Conservation (phyloP, 2,113 vertebrate genomes). For the Haliaeetus leucogaster region DNA sequence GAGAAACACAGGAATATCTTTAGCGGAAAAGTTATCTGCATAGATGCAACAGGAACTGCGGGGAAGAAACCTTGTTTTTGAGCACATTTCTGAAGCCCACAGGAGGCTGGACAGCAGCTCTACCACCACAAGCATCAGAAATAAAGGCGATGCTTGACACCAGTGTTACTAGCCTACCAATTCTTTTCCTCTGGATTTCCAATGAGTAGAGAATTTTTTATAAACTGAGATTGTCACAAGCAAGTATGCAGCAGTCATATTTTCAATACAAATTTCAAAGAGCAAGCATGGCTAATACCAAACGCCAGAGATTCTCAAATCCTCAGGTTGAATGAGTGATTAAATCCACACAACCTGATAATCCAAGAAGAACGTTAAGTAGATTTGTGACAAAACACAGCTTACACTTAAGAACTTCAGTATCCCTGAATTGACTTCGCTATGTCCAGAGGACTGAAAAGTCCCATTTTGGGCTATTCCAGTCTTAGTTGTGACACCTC, state of each 20-base stretch:
- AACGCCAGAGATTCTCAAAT: background rate
- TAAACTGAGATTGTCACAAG: background rate
- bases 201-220: background rate
- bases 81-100: background rate
- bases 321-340: background rate
- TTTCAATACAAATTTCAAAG: background rate
- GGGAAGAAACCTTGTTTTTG: background rate
- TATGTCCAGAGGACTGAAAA: background rate
- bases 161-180: background rate
- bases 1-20: background rate
- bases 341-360: background rate
- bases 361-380: background rate
- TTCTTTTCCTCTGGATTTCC: background rate
- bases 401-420: background rate
- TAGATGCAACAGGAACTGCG: background rate
- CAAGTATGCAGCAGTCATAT: background rate
- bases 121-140: background rate
- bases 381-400: background rate
- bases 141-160: background rate
- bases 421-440: background rate
- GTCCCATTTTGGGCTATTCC: background rate
- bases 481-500: background rate
- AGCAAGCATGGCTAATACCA: background rate
- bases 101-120: background rate
- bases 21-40: background rate